Conservation (phyloP, 2,888 invertebrate species). For the Deilephila porcellus region DNA sequence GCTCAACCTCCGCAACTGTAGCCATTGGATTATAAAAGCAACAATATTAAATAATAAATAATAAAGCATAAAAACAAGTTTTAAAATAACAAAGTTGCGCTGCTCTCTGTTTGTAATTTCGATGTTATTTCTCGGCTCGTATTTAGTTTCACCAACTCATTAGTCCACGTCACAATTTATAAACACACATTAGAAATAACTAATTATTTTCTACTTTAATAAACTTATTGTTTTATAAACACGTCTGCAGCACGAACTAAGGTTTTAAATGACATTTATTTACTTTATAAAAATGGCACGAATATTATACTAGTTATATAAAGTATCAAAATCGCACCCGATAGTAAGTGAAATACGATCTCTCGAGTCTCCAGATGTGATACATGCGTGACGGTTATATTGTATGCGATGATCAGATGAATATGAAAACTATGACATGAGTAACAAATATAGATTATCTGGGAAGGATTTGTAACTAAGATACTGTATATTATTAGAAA, state of each 20-base stretch:
- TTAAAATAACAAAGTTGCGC: slow-evolving; percentile 1
- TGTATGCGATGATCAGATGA: no score
- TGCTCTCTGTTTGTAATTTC: slow-evolving; percentile 13
- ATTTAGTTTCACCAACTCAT: slow-evolving; percentile 26
- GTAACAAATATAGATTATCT: no score
- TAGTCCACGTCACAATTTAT: slow-evolving; percentile 14
- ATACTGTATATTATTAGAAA: no score
- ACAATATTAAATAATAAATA: background rate
- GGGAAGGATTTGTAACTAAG: no score
- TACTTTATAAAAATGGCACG: no score
- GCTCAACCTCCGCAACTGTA: no score
- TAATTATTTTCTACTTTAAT: slow-evolving; percentile 9
- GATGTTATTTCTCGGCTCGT: background rate
- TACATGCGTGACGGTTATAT: no score
- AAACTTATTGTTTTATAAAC: background rate
- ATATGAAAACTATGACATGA: no score
- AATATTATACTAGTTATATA: no score
- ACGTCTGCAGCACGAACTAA: background rate
- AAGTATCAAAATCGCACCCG: no score
- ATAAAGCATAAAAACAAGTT: background rate
- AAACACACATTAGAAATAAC: slow-evolving; percentile 10
- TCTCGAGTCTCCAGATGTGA: no score
- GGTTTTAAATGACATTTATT: background rate
- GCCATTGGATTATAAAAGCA: background rate
- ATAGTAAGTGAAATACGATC: no score